Percentiles rank a stretch among this genome's conserved stretches.
Conservation (phyloP, 1,140 invertebrate species). For the Saccostrea echinata region DNA sequence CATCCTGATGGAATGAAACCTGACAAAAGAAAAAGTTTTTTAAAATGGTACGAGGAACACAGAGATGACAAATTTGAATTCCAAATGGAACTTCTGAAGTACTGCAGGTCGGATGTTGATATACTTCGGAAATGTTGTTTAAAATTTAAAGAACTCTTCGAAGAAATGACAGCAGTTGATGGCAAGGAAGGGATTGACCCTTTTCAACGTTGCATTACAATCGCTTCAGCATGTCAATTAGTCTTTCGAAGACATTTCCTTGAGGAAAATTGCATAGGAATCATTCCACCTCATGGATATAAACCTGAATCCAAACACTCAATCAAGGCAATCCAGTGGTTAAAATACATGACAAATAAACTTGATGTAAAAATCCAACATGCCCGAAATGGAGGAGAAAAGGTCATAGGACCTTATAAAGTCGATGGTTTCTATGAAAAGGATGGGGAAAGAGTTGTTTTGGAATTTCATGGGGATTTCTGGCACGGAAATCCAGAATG, state of each 20-base stretch:
- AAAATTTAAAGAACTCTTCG: constrained; percentile 50
- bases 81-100: constrained; percentile 43
- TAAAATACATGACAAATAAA: constrained; percentile 38
- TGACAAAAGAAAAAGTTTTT: constrained; percentile 38
- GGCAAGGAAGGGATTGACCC: constrained; percentile 48
- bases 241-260: constrained; percentile 42
- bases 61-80: constrained; percentile 37
- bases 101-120: constrained; percentile 29
- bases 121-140: constrained; percentile 34
- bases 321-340: constrained; percentile 47
- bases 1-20: constrained; percentile 12
- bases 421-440: constrained; percentile 54
- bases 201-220: constrained; percentile 49
- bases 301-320: constrained; percentile 44
- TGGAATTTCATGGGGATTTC: constrained; percentile 63
- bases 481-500: constrained; percentile 65
- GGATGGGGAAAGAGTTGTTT: constrained; percentile 43
- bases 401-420: constrained; percentile 49
- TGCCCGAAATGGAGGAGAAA: constrained; percentile 51
- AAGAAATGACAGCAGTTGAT: constrained; percentile 42
- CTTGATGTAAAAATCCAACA: constrained; percentile 53
- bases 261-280: constrained; percentile 45
- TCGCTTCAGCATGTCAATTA: constrained; percentile 39
- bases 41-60: constrained; percentile 36
- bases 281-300: constrained; percentile 53